Evolutionary conservation across 1,140 invertebrate genomes (phyloP).

Genomic region (Antheraea pernyi): DNA sequence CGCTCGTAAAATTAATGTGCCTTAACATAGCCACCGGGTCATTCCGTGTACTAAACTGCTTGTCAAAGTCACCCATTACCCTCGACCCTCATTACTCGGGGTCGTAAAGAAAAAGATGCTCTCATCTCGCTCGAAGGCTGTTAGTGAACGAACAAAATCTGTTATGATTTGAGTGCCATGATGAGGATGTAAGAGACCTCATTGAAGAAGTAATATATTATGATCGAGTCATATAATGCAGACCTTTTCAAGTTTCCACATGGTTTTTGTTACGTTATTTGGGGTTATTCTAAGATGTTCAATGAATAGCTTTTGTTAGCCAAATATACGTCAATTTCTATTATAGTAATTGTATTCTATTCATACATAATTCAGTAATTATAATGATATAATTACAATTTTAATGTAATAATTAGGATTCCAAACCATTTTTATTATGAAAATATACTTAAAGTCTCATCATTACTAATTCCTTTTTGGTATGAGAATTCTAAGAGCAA

Average conservation of each 20-base stretch:
- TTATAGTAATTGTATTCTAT: neutral
- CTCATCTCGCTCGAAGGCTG: conserved; percentile 10
- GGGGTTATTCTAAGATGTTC: too few relatives aligned
- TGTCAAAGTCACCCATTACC: conserved; percentile 31
- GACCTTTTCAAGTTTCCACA: neutral
- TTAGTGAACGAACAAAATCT: conserved; percentile 9
- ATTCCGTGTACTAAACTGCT: conserved; percentile 25
- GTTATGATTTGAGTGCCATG: conserved; percentile 13
- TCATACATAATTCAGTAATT: neutral
- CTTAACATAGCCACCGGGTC: conserved; percentile 16
- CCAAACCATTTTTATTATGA: too few relatives aligned
- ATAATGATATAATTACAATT: too few relatives aligned
- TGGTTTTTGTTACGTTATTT: too few relatives aligned
- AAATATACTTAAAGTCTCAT: too few relatives aligned
- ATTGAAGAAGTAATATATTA: conserved; percentile 1
- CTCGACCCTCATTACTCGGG: conserved; percentile 16
- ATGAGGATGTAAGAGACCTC: neutral
- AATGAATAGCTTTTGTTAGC: too few relatives aligned
- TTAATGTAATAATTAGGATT: too few relatives aligned
- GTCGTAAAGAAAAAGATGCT: conserved; percentile 20
- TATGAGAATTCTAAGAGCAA: too few relatives aligned
- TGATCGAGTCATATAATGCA: neutral
- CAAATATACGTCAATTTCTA: neutral
- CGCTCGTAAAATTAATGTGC: conserved; percentile 37
- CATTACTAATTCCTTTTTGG: too few relatives aligned